A percentile compares a stretch with the other conserved stretches of the same genome.
phyloP scores from a whole-genome alignment of 2,113 vertebrate species.

The Rhinichthys klamathensis region DNA sequence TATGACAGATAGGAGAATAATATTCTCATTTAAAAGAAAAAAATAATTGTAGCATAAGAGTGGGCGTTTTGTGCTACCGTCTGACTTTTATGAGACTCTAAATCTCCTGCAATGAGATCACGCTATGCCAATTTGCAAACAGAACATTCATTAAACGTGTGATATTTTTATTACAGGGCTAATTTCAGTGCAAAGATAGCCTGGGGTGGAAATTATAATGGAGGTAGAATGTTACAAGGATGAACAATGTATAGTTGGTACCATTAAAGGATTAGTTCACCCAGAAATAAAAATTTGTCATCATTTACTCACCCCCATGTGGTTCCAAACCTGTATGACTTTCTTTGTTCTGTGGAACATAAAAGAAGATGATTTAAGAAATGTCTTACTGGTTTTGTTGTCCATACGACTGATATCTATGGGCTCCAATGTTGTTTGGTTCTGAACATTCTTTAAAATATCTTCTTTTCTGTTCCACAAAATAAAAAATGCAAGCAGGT shows the following conservation, averaged over 20 bases:
- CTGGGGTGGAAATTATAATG: constrained; percentile 2
- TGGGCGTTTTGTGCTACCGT: constrained; percentile 28
- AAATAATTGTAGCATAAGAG: constrained; percentile 15
- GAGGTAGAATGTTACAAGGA: not conserved
- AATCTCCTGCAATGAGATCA: constrained; percentile 22
- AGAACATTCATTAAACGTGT: not conserved
- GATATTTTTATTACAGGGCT: constrained; percentile 15
- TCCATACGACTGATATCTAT: not conserved
- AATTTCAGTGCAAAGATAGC: constrained; percentile 13
- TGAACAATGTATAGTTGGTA: not conserved
- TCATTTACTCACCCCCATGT: not conserved
- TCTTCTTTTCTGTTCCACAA: not conserved
- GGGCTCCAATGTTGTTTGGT: not conserved
- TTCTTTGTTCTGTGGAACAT: not conserved
- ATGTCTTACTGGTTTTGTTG: not conserved
- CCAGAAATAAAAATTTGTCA: not conserved
- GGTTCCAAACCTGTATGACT: not conserved
- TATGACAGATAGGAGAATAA: constrained; percentile 11
- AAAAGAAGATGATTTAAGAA: not conserved
- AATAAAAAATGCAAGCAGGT: not conserved
- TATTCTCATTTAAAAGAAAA: not conserved
- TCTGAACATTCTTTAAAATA: not conserved
- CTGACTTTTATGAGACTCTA: constrained; percentile 7
- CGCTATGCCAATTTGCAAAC: constrained; percentile 18
- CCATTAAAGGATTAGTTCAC: constrained; percentile 1